Evolutionary conservation across 2,797 vertebrate genomes (phyloP), one percentile per base, ranked within the genome.

Genomic region (Rhodeus uyekii): DNA sequence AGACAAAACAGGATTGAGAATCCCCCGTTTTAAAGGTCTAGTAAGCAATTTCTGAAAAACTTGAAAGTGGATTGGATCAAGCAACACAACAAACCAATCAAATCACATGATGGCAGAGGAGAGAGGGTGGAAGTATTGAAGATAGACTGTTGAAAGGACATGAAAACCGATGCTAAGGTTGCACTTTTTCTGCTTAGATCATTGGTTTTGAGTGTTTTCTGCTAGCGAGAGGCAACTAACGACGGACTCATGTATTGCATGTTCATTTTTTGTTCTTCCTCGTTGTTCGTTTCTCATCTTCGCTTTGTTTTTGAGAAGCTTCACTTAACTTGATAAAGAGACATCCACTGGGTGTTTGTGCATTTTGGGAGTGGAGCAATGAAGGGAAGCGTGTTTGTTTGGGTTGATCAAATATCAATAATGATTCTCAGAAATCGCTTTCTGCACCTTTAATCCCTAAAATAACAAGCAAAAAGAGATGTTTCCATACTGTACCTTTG

Each of bases 401-500:
- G 53, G n/a, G 53, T 13, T 27, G 10, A 27, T n/a, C 8, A 53
- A 53, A 22, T 24, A 5, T 24, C 9, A 24, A 27, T 5, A 58
- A 58, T 1, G 1, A 27, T 6, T 27, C 1, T 27, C n/a, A 27
- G n/a, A 58, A 27, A 58, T 14, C 1, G 2, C 13, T 58, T 14
- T 14, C 2, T 14, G 24, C 55, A 60, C 24, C 55, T 42, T 58
- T 42, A 38, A 78, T 2, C 38, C 29, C 42, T 78, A 68, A 38
- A 18, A 39, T 75, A 34, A 29, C 38, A 24, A n/a, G 22, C 16
- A n/a, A n/a, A n/a, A 24, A 46, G 42, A 63, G 16, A 60, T 63
- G 69, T 48, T 38, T 63, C 0, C 0, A 29, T 29, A 42, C 39
- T 65, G 42, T 94, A 97, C 96, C 95, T 97, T 97, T 90, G 96